Evolutionary conservation across 2,888 invertebrate genomes (phyloP).

Genomic region (Onthophagus sagittarius): DNA sequence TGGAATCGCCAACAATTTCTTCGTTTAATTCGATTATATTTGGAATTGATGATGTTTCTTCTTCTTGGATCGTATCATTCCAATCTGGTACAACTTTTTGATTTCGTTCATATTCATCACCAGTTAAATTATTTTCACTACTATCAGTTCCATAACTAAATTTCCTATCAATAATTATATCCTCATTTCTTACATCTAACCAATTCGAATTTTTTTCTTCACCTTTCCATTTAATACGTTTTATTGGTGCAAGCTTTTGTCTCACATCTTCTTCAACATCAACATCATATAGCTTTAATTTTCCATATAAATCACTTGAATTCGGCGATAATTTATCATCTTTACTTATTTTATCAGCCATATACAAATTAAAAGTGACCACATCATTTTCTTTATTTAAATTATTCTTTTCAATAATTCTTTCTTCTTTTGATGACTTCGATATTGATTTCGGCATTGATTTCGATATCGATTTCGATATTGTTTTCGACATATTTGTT

Average conservation of each 20-base stretch:
- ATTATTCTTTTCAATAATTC: too few species aligned
- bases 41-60: not conserved
- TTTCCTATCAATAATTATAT: not conserved
- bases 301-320: not conserved
- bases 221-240: not conserved
- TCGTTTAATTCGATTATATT: not conserved
- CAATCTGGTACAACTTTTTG: not conserved
- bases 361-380: too few species aligned
- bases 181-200: not conserved
- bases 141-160: not conserved
- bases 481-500: too few species aligned
- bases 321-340: not conserved
- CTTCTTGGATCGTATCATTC: not conserved
- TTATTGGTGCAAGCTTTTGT: not conserved
- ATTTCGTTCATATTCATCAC: not conserved
- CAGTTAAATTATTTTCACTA: not conserved
- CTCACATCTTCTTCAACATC: not conserved
- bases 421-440: too few species aligned
- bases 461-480: too few species aligned
- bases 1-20: not conserved
- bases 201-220: not conserved
- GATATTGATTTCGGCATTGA: too few species aligned
- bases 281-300: not conserved
- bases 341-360: too few species aligned
- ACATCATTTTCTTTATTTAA: too few species aligned